These are phyloP conservation scores for Poecilia wingei DNA, from an alignment of 2,797 vertebrate species.

Conservation along the genomic window DNA sequence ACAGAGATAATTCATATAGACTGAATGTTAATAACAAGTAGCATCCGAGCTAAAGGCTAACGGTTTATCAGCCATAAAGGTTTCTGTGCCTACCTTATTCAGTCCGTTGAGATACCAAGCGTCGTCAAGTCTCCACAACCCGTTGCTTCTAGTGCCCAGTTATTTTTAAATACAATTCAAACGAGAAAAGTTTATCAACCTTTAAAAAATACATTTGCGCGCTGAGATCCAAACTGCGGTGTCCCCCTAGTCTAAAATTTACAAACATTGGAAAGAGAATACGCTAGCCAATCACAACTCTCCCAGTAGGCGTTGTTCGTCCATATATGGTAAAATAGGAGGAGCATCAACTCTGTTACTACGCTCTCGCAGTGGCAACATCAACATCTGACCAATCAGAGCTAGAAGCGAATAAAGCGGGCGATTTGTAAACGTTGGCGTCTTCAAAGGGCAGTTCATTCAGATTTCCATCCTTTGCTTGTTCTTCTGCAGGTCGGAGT, in stretches of 20 bases:
- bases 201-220: conserved; percentile 80
- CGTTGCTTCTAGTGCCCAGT: conserved; percentile 27
- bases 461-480: conserved; percentile 63
- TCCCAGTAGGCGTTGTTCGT: conserved; percentile 45
- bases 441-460: conserved; percentile 74
- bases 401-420: conserved; percentile 75
- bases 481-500: conserved; percentile 37
- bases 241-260: conserved; percentile 65
- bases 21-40: conserved; percentile 41
- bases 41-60: conserved; percentile 67
- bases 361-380: conserved; percentile 80
- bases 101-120: conserved; percentile 40
- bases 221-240: conserved; percentile 74
- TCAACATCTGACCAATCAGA: conserved; percentile 71
- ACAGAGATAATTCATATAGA: neutral
- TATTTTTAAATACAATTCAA: conserved; percentile 71
- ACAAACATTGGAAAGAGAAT: conserved; percentile 74
- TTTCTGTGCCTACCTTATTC: conserved; percentile 44
- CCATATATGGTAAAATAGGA: conserved; percentile 74
- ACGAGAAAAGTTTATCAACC: conserved; percentile 57
- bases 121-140: conserved; percentile 31
- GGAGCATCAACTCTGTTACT: conserved; percentile 70
- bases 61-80: conserved; percentile 1
- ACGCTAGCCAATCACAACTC: conserved; percentile 74
- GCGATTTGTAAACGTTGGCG: conserved; percentile 79